Evolutionary conservation across 2,113 vertebrate genomes (phyloP).

Genomic region (Melanerpes aurifrons): DNA sequence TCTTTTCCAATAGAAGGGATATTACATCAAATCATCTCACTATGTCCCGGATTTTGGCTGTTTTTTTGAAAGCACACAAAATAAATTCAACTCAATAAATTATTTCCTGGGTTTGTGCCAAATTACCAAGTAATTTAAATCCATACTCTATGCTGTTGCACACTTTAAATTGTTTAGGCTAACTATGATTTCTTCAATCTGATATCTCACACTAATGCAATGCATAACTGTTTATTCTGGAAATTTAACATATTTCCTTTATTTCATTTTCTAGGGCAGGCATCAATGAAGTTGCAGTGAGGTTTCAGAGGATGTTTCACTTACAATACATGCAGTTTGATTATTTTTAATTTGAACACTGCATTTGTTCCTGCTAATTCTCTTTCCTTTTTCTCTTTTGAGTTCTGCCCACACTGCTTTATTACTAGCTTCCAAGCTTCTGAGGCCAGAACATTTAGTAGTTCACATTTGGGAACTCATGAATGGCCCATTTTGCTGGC

Average conservation of each 20-base stretch:
- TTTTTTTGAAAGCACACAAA: slow-evolving; percentile 54
- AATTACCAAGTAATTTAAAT: slow-evolving; percentile 73
- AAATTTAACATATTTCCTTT: slow-evolving; percentile 53
- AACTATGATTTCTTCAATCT: slow-evolving; percentile 66
- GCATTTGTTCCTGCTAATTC: slow-evolving; percentile 36
- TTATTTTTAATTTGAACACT: slow-evolving; percentile 42
- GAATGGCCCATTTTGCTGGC: neutral
- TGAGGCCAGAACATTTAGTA: neutral
- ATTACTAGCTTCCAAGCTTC: neutral
- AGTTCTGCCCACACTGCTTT: neutral
- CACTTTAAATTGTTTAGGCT: slow-evolving; percentile 72
- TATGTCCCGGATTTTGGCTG: slow-evolving; percentile 41
- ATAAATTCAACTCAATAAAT: slow-evolving; percentile 68
- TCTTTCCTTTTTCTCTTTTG: slow-evolving; percentile 13
- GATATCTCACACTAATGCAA: slow-evolving; percentile 42
- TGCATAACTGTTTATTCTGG: slow-evolving; percentile 50
- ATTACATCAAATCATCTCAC: slow-evolving; percentile 25
- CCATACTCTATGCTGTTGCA: slow-evolving; percentile 20
- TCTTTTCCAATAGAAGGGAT: slow-evolving; percentile 39
- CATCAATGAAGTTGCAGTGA: neutral
- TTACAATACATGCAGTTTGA: slow-evolving; percentile 35
- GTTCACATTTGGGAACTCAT: neutral
- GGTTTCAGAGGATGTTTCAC: slow-evolving; percentile 33
- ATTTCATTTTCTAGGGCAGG: slow-evolving; percentile 60
- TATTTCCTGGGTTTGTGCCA: slow-evolving; percentile 49